These are phyloP conservation scores for Dasypus novemcinctus DNA, from an alignment of 2,113 vertebrate species.

Conservation along the genomic window DNA sequence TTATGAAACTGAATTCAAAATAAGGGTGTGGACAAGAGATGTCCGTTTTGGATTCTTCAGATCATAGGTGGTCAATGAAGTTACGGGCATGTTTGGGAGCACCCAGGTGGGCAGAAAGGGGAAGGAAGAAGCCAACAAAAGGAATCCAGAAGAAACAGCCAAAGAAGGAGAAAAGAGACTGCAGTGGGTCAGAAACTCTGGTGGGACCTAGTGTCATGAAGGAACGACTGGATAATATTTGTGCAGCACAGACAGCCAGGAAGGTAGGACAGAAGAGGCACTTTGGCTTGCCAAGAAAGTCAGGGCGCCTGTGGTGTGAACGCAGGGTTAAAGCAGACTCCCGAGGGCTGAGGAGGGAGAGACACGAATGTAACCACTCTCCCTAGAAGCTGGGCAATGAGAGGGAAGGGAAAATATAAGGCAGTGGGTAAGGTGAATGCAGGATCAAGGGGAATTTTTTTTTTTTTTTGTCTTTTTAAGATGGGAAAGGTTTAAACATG, in stretches of 20 bases:
- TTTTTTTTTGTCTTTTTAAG: not conserved
- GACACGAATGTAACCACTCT: not conserved
- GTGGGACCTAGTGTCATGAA: not conserved
- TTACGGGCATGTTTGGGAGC: not conserved
- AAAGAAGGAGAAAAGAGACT: not conserved
- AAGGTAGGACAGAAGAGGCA: not conserved
- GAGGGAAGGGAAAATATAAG: not conserved
- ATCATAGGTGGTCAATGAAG: not conserved
- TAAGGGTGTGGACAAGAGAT: not conserved
- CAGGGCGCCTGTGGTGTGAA: not conserved
- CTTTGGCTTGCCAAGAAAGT: not conserved
- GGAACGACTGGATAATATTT: not conserved
- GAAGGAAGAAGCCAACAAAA: not conserved
- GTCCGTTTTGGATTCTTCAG: not conserved
- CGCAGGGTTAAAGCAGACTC: not conserved
- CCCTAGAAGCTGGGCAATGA: not conserved
- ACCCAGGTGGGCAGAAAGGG: not conserved
- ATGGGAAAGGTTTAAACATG: not conserved
- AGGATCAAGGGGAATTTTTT: not conserved
- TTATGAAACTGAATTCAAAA: not conserved
- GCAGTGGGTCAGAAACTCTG: not conserved
- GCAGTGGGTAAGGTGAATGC: not conserved
- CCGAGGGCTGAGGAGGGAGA: not conserved
- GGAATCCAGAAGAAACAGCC: not conserved
- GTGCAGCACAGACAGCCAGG: not conserved